Conservation (phyloP, 2,888 invertebrate genomes). For the Merodon equestris region DNA sequence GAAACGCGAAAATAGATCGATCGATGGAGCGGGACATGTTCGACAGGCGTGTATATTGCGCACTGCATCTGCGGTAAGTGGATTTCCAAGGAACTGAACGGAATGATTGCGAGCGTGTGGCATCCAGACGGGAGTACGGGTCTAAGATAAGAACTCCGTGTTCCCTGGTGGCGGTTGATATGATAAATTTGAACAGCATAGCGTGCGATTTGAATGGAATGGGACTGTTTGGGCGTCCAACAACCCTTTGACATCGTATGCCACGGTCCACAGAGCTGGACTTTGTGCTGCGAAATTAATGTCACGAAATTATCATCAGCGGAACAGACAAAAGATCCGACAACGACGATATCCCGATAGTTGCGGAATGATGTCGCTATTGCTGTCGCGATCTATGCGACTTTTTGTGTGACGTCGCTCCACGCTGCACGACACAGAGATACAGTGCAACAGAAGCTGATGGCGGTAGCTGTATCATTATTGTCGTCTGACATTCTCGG, state of each 20-base stretch:
- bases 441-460: conserved; percentile 34
- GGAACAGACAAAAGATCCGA: conserved; percentile 71
- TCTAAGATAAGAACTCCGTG: conserved; percentile 51
- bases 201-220: conserved; percentile 1
- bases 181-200: conserved; percentile 49
- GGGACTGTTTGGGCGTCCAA: no score
- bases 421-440: conserved; percentile 58
- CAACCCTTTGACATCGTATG: conserved; percentile 51
- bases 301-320: conserved; percentile 74
- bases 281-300: conserved; percentile 70
- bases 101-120: conserved; percentile 7
- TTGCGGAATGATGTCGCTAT: conserved; percentile 9
- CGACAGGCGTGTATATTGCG: conserved; percentile 49
- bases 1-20: conserved; percentile 59
- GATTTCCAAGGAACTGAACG: conserved; percentile 40
- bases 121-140: neutral
- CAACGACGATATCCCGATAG: conserved; percentile 69
- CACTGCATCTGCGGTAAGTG: conserved; percentile 58
- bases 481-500: conserved; percentile 65
- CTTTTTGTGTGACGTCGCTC: conserved; percentile 49
- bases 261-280: conserved; percentile 49
- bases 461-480: conserved; percentile 48
- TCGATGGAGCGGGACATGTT: conserved; percentile 58
- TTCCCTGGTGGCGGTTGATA: conserved; percentile 44
- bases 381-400: conserved; percentile 46